Base-by-base conservation (phyloP, 1,140 invertebrate genomes). In the Andricus grossulariae region DNA sequence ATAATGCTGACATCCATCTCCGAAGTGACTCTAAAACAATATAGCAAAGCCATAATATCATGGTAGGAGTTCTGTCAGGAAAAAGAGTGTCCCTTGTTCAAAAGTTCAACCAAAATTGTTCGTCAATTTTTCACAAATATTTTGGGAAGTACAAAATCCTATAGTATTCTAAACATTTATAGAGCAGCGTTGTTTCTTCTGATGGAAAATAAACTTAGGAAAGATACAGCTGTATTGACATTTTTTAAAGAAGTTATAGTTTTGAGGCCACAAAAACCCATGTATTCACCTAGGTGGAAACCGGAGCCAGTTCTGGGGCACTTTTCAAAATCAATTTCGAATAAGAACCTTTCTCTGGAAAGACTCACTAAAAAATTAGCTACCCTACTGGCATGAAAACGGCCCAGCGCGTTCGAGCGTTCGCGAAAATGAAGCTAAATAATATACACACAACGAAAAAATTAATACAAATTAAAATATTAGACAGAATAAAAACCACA, bases 1-100 rank as follows among this genome's bases (percentile, higher is more conserved):
- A 51, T 85, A 10, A 70, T 79, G 57, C 13, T 75, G 45, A 13
- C 32, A 6, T 71, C 49, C 45, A 39, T 75, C 10, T 4, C 49
- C 5, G 32, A 70, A 5, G 15, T 25, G 8, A 70, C 74, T n/a
- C n/a, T 66, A 2, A 25, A 25, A 16, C 74, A 70, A 50, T 75
- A 75, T 50, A 49, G 71, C 15, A n/a, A n/a, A n/a, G n/a, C n/a
- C n/a, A n/a, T n/a, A n/a, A n/a, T n/a, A n/a, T n/a, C n/a, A n/a
- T n/a, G 74, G 74, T 75, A 60, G 39, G 8, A 50, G 8, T 75
- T 70, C 25, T 75, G 74, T n/a, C 19, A 18, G n/a, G 1, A 50
- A 15, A 70, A 70, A 7, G 19, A 70, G 2, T 16, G 10, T 10
- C 55, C 54, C n/a, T n/a, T n/a, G n/a, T n/a, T n/a, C n/a, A n/a